These are phyloP conservation scores for Sebastes vulpes DNA, from an alignment of 2,797 vertebrate species.

Conservation along the genomic window DNA sequence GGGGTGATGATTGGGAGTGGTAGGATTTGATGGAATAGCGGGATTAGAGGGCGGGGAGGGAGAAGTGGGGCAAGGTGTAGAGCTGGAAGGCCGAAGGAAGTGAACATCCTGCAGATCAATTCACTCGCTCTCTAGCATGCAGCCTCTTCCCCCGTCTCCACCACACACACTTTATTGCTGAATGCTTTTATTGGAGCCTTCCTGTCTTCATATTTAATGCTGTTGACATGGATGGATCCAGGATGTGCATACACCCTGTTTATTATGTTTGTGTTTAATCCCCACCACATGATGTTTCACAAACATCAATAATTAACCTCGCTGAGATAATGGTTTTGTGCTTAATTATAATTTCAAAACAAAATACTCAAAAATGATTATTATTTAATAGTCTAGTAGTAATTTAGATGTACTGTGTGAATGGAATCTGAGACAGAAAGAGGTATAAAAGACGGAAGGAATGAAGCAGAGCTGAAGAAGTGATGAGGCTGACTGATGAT, in stretches of 20 bases:
- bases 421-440: background rate
- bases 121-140: background rate
- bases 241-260: slow-evolving; percentile 6
- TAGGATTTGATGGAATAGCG: slow-evolving; percentile 43
- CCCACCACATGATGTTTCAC: background rate
- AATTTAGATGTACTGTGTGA: background rate
- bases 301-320: slow-evolving; percentile 4
- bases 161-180: background rate
- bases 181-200: background rate
- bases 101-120: slow-evolving; percentile 14
- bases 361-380: background rate
- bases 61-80: slow-evolving; percentile 37
- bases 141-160: background rate
- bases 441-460: background rate
- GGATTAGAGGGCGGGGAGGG: slow-evolving; percentile 35
- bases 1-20: slow-evolving; percentile 42
- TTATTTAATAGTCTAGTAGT: background rate
- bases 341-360: slow-evolving; percentile 4
- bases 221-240: background rate
- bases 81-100: slow-evolving; percentile 14
- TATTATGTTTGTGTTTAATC: slow-evolving; percentile 18
- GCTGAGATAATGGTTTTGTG: slow-evolving; percentile 7
- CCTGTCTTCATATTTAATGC: background rate
- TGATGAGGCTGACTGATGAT: background rate
- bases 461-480: background rate